phyloP scores from a whole-genome alignment of 2,797 vertebrate species.

The Phoebastria nigripes region DNA sequence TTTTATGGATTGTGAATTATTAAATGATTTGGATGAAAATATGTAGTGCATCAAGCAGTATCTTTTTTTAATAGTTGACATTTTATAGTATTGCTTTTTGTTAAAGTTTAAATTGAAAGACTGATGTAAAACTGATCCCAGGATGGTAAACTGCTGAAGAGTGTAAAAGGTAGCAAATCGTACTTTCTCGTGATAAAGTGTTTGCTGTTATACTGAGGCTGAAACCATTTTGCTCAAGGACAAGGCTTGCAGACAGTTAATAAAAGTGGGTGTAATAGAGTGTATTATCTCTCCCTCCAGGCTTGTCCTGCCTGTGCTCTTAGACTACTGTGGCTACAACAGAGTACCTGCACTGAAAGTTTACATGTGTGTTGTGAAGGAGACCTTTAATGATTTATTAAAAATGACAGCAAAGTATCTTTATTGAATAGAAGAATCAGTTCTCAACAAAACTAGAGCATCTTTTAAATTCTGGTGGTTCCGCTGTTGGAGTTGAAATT shows the following conservation, averaged over 20 bases:
- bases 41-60: not conserved
- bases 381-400: not conserved
- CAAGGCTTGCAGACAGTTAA: not conserved
- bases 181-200: not conserved
- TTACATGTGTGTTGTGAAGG: not conserved
- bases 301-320: not conserved
- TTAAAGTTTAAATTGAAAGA: not conserved
- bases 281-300: not conserved
- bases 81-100: not conserved
- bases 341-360: not conserved
- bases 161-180: not conserved
- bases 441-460: not conserved
- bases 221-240: not conserved
- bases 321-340: not conserved
- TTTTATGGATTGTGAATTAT: not conserved
- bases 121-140: not conserved
- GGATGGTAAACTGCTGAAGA: not conserved
- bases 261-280: not conserved
- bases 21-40: not conserved
- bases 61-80: not conserved
- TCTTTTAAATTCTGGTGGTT: not conserved
- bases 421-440: not conserved
- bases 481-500: not conserved
- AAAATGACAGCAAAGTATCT: not conserved
- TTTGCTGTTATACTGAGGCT: not conserved